phyloP scores from a whole-genome alignment of 2,797 vertebrate species.

The Oreochromis grahami region DNA sequence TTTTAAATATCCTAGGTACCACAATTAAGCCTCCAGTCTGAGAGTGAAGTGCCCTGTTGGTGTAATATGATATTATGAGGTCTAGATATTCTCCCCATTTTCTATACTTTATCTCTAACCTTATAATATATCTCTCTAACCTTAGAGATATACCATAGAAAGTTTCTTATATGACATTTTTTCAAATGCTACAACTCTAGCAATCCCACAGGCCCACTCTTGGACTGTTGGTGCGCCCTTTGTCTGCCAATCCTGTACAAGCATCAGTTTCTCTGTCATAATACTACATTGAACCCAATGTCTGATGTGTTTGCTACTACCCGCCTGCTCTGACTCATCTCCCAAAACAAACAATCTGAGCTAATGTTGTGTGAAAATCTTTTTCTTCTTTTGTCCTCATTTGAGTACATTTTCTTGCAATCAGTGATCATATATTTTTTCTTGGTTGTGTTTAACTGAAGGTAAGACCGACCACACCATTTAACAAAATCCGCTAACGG shows the following conservation, averaged over 20 bases:
- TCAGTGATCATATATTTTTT: background rate
- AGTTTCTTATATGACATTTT: background rate
- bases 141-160: background rate
- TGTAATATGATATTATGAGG: background rate
- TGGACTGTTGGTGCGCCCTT: background rate
- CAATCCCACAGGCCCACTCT: background rate
- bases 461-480: fast-evolving
- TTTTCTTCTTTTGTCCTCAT: background rate
- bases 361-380: background rate
- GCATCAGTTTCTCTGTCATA: no score
- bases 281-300: no score
- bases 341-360: no score
- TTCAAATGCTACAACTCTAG: background rate
- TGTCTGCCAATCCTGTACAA: no score
- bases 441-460: background rate
- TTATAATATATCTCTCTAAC: background rate
- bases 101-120: background rate
- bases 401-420: background rate
- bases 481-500: background rate
- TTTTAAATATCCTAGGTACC: background rate
- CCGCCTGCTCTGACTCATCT: no score
- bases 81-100: background rate
- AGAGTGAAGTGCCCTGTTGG: background rate
- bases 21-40: background rate
- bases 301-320: no score